A percentile compares a stretch with the other conserved stretches of the same genome.
Conservation (phyloP, 1,140 invertebrate genomes). For the Drosophila saltans region DNA sequence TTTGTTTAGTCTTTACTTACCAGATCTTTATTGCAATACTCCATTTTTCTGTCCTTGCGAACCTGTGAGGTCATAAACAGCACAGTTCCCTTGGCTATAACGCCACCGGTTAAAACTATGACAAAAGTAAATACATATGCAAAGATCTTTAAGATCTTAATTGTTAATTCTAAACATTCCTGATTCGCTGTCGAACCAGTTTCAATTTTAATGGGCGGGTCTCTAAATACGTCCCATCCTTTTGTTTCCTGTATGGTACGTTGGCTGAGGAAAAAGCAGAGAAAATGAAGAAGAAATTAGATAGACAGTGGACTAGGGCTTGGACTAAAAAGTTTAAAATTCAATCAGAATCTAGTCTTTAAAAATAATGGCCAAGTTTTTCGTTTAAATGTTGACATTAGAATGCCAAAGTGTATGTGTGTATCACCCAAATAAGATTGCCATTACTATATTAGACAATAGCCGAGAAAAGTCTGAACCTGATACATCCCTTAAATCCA, state of each 20-base stretch:
- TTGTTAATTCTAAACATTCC: constrained; percentile 92
- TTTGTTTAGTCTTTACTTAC: constrained; percentile 84
- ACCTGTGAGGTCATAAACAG: constrained; percentile 96
- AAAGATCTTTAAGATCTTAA: constrained; percentile 93
- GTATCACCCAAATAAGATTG: too few species aligned
- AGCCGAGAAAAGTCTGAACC: too few species aligned
- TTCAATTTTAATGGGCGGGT: constrained; percentile 93
- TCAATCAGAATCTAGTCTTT: too few species aligned
- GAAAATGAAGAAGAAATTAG: too few species aligned
- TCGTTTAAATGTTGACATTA: too few species aligned
- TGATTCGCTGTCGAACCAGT: constrained; percentile 94
- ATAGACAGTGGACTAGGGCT: too few species aligned
- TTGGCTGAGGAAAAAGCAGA: constrained; percentile 85
- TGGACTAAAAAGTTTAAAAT: too few species aligned
- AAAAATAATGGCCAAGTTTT: too few species aligned
- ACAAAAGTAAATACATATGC: constrained; percentile 93
- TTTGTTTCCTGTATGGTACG: constrained; percentile 94
- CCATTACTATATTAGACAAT: too few species aligned
- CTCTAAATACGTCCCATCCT: constrained; percentile 97
- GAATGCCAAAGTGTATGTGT: too few species aligned
- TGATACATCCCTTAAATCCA: too few species aligned
- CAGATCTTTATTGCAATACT: constrained; percentile 93
- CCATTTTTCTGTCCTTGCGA: constrained; percentile 88
- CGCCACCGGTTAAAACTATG: constrained; percentile 91
- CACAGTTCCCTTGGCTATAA: constrained; percentile 93